A percentile compares a stretch with the other conserved stretches of the same genome.
These are phyloP conservation scores for Ivindomyrus marchei DNA, from an alignment of 2,113 vertebrate species.

Conservation along the genomic window DNA sequence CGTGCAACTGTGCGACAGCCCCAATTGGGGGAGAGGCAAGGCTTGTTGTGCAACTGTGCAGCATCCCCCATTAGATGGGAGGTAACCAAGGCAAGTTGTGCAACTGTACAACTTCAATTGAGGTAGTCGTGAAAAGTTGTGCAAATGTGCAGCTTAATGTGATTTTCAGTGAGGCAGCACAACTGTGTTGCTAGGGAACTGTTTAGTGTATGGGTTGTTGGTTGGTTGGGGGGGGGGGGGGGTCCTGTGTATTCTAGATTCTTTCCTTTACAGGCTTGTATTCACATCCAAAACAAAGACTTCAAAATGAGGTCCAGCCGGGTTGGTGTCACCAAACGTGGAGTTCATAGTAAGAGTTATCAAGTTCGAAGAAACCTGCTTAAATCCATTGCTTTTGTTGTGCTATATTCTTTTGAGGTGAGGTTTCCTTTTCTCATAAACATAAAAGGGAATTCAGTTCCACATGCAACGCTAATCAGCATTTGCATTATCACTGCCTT, in stretches of 20 bases:
- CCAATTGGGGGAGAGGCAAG: conserved; percentile 33
- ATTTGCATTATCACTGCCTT: conserved; percentile 26
- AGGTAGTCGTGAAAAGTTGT: conserved; percentile 50
- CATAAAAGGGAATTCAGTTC: conserved; percentile 10
- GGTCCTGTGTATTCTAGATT: conserved; percentile 43
- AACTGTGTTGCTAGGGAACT: conserved; percentile 45
- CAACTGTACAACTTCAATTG: conserved; percentile 22
- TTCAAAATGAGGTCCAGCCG: conserved; percentile 42
- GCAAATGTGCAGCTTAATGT: conserved; percentile 51
- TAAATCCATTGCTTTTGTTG: background rate
- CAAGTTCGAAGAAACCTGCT: background rate
- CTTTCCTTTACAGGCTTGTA: conserved; percentile 57
- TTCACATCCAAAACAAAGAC: conserved; percentile 15
- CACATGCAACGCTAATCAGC: conserved; percentile 23
- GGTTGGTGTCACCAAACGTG: conserved; percentile 47
- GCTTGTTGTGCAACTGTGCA: conserved; percentile 52
- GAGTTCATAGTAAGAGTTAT: conserved; percentile 20
- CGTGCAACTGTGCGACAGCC: background rate
- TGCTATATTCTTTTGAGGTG: conserved; percentile 15
- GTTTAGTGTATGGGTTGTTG: background rate
- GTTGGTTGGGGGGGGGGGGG: conserved; percentile 31
- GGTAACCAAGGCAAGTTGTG: conserved; percentile 38
- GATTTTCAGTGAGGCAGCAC: conserved; percentile 43
- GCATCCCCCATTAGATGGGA: conserved; percentile 11
- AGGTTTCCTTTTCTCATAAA: conserved; percentile 12